Evolutionary conservation across 2,888 invertebrate species (phyloP).

Genomic region (Drosophila demipolita): DNA sequence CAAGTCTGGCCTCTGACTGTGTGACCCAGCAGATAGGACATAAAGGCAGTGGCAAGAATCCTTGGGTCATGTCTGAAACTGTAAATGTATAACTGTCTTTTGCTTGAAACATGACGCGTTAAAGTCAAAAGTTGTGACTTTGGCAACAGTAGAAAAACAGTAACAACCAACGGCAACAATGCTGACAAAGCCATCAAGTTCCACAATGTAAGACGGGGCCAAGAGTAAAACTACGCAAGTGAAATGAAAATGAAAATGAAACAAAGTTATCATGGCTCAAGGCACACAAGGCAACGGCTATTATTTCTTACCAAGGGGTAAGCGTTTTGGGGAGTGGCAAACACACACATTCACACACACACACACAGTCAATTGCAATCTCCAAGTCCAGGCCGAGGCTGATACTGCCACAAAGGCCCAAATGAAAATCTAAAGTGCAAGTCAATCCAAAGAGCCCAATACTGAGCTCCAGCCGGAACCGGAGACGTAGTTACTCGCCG

Average conservation of each 20-base stretch:
- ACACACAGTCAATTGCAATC: conserved; percentile 6
- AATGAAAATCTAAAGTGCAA: conserved; percentile 63
- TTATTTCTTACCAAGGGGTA: conserved; percentile 49
- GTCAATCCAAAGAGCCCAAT: conserved; percentile 33
- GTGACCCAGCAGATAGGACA: conserved; percentile 28
- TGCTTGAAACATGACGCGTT: conserved; percentile 62
- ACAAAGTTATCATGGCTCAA: conserved; percentile 69
- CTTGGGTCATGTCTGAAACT: conserved; percentile 56
- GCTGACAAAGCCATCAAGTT: conserved; percentile 51
- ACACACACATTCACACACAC: background rate
- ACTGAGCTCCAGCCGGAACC: background rate
- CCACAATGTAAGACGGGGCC: conserved; percentile 47
- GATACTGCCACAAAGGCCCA: conserved; percentile 36
- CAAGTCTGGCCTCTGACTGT: conserved; percentile 23
- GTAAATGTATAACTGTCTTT: conserved; percentile 54
- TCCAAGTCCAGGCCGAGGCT: conserved; percentile 5
- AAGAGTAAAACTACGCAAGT: conserved; percentile 55
- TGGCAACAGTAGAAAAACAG: conserved; percentile 14
- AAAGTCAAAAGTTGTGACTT: conserved; percentile 65
- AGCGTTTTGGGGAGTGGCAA: conserved; percentile 52
- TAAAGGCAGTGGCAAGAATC: conserved; percentile 32
- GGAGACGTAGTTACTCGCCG: conserved; percentile 6
- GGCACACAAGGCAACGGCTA: conserved; percentile 50
- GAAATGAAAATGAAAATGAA: conserved; percentile 74
- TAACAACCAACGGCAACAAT: conserved; percentile 23